Evolutionary conservation across 1,140 invertebrate species (phyloP), one percentile per base, ranked within the genome.

Genomic region (Pseudachorutes palmiensis): DNA sequence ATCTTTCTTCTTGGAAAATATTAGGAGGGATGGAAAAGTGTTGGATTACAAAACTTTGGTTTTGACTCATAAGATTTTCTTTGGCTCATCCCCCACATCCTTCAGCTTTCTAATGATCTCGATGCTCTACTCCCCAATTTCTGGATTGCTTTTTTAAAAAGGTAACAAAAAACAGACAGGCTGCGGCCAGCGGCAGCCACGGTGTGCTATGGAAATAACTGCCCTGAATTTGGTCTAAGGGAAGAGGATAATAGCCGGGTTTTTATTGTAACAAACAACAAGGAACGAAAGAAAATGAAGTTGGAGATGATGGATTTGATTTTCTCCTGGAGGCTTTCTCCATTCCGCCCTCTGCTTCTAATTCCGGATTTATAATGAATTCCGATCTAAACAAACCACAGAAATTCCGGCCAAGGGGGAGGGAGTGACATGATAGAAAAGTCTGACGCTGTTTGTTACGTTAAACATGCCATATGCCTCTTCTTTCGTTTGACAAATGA

Each of bases 11-110:
- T 45, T 45, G 36, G 36, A 45, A 45, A 45, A n/a, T n/a, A n/a
- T n/a, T n/a, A n/a, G n/a, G n/a, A 45, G 36, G 36, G 36, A 45
- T 45, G 36, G n/a, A n/a, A 45, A 45, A 45, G 36, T 45, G 36
- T 45, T 45, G 36, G 36, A 45, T 45, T 45, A 45, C 36, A 45
- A 9, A 19, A 19, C 9, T 19, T 45, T 45, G 36, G 19, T 12
- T 45, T 45, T n/a, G n/a, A n/a, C n/a, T n/a, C n/a, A n/a, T n/a
- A n/a, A n/a, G n/a, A n/a, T n/a, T n/a, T n/a, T n/a, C n/a, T n/a
- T 45, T 45, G 36, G 19, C 36, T 45, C 36, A 45, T 45, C 9
- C 36, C 19, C 19, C 19, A 9, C 36, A 45, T 12, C 36, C 36
- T 19, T 45, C 36, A 9, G 36, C 36, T 19, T 45, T 19, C 36